Evolutionary conservation across 2,113 vertebrate species (phyloP), one percentile per base, ranked within the genome.

Genomic region (Vombatus ursinus): DNA sequence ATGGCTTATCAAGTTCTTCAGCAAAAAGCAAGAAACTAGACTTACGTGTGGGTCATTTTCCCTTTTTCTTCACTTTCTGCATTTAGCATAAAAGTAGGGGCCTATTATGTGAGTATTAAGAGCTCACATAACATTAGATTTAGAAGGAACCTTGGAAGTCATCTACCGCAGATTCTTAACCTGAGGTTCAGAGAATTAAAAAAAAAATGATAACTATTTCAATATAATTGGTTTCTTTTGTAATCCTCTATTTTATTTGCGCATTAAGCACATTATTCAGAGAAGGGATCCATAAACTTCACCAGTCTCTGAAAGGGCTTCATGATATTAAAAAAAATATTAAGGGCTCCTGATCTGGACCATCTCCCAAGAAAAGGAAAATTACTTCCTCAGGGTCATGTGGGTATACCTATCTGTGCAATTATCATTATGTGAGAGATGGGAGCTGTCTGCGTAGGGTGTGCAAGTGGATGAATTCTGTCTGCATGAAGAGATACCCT

Each of bases 1-100:
- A 50, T 89, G 90, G 89, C 96, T 96, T 96, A 94, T 52, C 96
- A 97, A 92, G 95, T 25, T 94, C 54, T 97, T 94, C 90, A 94
- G 93, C 94, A 92, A 96, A 97, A 97, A 94, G 93, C 92, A 96
- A 95, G 95, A 95, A 95, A 96, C 92, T 92, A 97, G 84, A 91
- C 90, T 93, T 95, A 96, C 95, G 93, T 44, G 19, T 96, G 95
- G 53, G 48, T 96, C 89, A 77, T 22, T 28, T 3, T 8, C 10
- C 0, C 25, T n/a, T 25, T n/a, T 6, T 23, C 16, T 84, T 16
- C 7, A 2, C 48, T 28, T 14, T 52, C 61, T 31, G 48, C 44
- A 61, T 89, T 93, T 0, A 23, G 54, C 91, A 14, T 23, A 68
- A 95, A 93, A 94, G 24, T 92, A 1, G 24, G 91, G 47, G 54